Evolutionary conservation across 2,888 invertebrate species (phyloP).

Genomic region (Rhodophaea formosa): DNA sequence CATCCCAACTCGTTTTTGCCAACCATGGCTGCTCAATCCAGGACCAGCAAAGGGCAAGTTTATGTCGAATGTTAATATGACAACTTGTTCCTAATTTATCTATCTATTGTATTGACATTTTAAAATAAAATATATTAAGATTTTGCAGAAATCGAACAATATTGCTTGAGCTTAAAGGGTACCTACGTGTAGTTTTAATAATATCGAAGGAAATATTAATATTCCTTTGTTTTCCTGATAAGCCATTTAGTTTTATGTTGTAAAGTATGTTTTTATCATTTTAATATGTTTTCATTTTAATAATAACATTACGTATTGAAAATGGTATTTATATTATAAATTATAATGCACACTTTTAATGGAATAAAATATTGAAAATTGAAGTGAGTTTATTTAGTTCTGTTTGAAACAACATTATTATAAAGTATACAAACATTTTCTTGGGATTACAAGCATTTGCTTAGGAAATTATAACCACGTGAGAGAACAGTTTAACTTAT

Average conservation of each 20-base stretch:
- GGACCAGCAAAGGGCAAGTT: constrained; percentile 53
- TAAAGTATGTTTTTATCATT: background rate
- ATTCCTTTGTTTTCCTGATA: constrained; percentile 2
- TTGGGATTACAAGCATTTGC: constrained; percentile 26
- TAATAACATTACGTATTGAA: background rate
- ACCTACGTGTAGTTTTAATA: background rate
- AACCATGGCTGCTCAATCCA: constrained; percentile 56
- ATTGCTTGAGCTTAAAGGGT: background rate
- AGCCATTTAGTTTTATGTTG: background rate
- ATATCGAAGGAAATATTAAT: background rate
- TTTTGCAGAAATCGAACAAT: constrained; percentile 1
- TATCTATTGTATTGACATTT: constrained; percentile 56
- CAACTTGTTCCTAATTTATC: constrained; percentile 60
- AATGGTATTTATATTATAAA: background rate
- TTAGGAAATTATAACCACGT: constrained; percentile 49
- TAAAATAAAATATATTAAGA: constrained; percentile 21
- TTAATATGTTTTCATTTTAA: background rate
- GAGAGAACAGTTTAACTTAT: constrained; percentile 60
- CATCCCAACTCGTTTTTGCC: constrained; percentile 44
- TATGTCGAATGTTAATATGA: constrained; percentile 56
- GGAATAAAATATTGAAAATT: constrained; percentile 12
- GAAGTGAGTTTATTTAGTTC: background rate
- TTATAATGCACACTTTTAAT: background rate
- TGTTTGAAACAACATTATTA: background rate
- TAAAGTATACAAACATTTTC: constrained; percentile 5